Conservation (phyloP, 1,140 invertebrate species). For the Campoletis sonorensis region DNA sequence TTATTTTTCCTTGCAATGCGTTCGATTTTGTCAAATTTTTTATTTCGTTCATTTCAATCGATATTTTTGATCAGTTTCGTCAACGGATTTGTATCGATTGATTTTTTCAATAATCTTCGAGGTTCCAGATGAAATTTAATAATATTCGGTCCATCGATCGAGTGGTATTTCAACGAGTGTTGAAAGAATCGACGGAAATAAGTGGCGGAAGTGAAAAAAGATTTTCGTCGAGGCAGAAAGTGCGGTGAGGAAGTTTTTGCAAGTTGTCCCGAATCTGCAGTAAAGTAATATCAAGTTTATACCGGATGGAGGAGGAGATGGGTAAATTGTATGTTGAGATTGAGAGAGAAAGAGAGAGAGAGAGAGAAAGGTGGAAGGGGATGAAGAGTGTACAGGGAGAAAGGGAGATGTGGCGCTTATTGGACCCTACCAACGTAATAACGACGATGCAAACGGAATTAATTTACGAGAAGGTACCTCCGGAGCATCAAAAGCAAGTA, state of each 20-base stretch:
- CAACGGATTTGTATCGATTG: neutral
- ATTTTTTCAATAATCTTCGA: neutral
- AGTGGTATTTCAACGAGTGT: neutral
- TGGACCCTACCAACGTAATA: constrained; percentile 43
- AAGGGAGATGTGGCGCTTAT: constrained; percentile 50
- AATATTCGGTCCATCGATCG: too few relatives aligned
- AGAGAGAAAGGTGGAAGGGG: constrained; percentile 20
- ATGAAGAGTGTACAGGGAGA: constrained; percentile 30
- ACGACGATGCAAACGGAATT: constrained; percentile 44
- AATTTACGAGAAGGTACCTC: constrained; percentile 40
- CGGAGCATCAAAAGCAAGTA: constrained; percentile 4
- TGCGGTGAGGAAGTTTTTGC: constrained; percentile 20
- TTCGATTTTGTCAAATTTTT: too few relatives aligned
- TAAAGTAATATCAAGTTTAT: constrained; percentile 42
- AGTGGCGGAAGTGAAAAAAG: neutral
- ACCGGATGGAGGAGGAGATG: constrained; percentile 9
- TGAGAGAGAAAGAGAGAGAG: constrained; percentile 34
- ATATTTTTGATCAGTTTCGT: neutral
- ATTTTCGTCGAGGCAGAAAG: neutral
- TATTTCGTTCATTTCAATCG: too few relatives aligned
- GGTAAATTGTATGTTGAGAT: neutral
- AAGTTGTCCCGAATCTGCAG: constrained; percentile 19
- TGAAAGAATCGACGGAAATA: neutral
- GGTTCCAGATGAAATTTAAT: too few relatives aligned
- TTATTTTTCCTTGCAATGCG: too few relatives aligned